Evolutionary conservation across 35 echinoderm and acorn worm genomes (phyloP), one percentile per base, ranked within the genome.

Genomic region (Nesometra sesokonis): DNA sequence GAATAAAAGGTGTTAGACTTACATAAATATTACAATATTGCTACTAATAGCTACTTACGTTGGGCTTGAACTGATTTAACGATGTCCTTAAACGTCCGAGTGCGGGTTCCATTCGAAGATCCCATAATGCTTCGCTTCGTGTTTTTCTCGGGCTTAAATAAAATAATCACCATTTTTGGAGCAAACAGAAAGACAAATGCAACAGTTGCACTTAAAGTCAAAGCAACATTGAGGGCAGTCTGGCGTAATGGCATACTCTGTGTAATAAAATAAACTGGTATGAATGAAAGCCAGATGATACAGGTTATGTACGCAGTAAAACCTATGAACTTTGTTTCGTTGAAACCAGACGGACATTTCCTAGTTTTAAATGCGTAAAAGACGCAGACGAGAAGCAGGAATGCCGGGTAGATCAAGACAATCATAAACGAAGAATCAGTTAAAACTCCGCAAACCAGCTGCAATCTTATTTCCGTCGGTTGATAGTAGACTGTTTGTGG

Each of bases 251-350:
- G 33, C 2, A 83, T 83, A 35, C 32, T 83, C 34, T 83, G 34
- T 35, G 81, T 83, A 30, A 38, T 83, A 17, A 83, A 39, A 83
- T 83, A 83, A 0, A 83, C 37, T 0, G 81, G 81, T 17, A 39
- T 83, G 23, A 83, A 83, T 39, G 81, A 35, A 3, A 83, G 27
- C 81, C 81, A 83, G 17, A 83, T 83, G 36, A 83, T 83, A 30
- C 81, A 83, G 0, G 81, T 83, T n/a, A 38, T 83, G 30, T 83
- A 83, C 11, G 37, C 37, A 3, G 81, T 83, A 31, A 83, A 83
- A 83, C 81, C 81, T 38, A 83, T 83, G 27, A 83, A 83, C 27
- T 83, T 83, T 17, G 81, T 38, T 37, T 83, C 81, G 36, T 83
- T 83, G 37, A 83, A 83, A 39, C 34, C 81, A 13, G 34, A 35